Evolutionary conservation across 2,888 invertebrate species (phyloP), one percentile per base, ranked within the genome.

Genomic region (Cheilosia pagana): DNA sequence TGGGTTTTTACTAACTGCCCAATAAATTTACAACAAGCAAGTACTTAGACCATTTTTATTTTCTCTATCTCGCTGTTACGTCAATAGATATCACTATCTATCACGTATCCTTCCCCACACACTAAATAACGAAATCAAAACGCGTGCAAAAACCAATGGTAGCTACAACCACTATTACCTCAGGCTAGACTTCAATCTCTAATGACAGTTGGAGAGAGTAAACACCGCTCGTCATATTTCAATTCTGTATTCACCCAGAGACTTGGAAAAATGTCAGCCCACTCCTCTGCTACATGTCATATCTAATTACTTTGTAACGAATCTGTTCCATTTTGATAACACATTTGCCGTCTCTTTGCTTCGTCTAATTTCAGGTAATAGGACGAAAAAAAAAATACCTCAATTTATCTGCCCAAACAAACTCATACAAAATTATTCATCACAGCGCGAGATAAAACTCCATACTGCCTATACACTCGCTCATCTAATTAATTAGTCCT

Each of bases 401-500:
- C 70, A 59, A 76, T 76, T 85, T 71, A 81, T 85, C 75, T 53
- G 25, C 62, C 25, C 71, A 65, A 76, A 75, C 62, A 75, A 71
- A 70, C 70, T 53, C 28, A 35, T 31, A 77, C 52, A 71, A 78
- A 75, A 81, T 72, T 85, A 85, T 65, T 81, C 81, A 76, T 71
- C 70, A 60, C 52, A 52, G 63, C 75, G 10, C 14, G 31, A 71
- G 67, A 68, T 71, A 68, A 43, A 75, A 57, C 45, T 21, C 21
- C 0, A 60, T 31, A 39, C 52, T 16, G 53, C 43, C 12, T 43
- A 45, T 70, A 75, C 70, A 71, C 50, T 50, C 81, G 81, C 76
- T 76, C 75, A 76, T 81, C 75, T 81, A 85, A 85, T 85, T 85
- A 85, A 85, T 85, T 85, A 85, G 85, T 81, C 79, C 76, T 85